Evolutionary conservation across 2,113 vertebrate genomes (phyloP), one percentile per base, ranked within the genome.

Genomic region (Chamaetylas fuelleborni): DNA sequence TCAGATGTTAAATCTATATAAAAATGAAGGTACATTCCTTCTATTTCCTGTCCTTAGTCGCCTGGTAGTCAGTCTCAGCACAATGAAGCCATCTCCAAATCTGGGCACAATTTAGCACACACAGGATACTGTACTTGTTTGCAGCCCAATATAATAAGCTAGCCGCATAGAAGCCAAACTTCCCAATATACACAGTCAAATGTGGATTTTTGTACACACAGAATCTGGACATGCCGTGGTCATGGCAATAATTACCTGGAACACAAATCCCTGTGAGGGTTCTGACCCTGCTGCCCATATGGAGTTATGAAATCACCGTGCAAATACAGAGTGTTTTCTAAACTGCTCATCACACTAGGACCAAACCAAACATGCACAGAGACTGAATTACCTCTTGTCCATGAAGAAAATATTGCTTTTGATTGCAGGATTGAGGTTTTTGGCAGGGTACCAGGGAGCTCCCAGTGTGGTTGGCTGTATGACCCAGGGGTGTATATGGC

Each of bases 321-420:
- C 33, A 77, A 85, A 78, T 43, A 62, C 1, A 25, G 47, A 38
- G 42, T 73, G 34, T 70, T 94, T 95, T 95, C 86, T 77, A 51
- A 87, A 70, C 71, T 83, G 38, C 14, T 80, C 38, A 18, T 93
- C 66, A 36, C 3, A 2, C 53, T 16, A 54, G n/a, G 7, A 54
- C 62, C 70, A 94, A 78, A 82, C 24, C 0, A 33, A 85, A 76
- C n/a, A 81, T 1, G 3, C 0, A 0, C 23, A 53, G 84, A 82
- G 15, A 57, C 36, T 87, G 72, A 91, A 90, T 86, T 88, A 77
- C 81, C 14, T 96, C 78, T 80, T 81, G 40, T 78, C 61, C 29
- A 6, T 73, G 84, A 50, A 80, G 66, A 77, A 85, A 91, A 91
- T 95, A 88, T 42, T 82, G 54, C 36, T 89, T 92, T 87, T 92